Base-by-base conservation (phyloP, 1,140 invertebrate species). In the Drosophila nigromelanica region DNA sequence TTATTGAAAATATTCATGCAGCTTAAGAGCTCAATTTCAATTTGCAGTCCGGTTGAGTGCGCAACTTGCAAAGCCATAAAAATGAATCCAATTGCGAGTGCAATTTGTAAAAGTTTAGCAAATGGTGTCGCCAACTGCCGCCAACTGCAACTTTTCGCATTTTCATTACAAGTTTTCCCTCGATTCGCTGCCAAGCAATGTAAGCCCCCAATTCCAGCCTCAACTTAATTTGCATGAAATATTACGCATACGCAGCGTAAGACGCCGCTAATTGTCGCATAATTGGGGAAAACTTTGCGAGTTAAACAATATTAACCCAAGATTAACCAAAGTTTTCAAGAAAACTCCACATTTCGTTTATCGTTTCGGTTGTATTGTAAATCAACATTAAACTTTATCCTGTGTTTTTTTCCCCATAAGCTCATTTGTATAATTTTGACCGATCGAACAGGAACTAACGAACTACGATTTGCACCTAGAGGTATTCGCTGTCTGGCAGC, bases 71-170 rank as follows among this genome's bases (percentile, higher is more conserved):
- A 68, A 67, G 10, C 56, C 45, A 67, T 52, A 73, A 72, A 87
- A 81, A 87, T 80, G 78, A 81, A 81, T 69, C 47, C 62, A 58
- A 72, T 55, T 72, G 73, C 50, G 21, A 80, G 67, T 47, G 76
- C 73, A 80, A 80, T 86, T 86, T 77, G 70, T 64, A 54, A 87
- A 86, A 81, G 59, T 86, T 87, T 87, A 37, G 42, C 39, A 63
- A 87, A 78, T 87, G 62, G 74, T 76, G 82, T 81, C 69, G 78
- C 82, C 71, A 87, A 86, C 74, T 86, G 82, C 70, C 62, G 60
- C 78, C 48, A 80, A 67, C 42, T 37, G 1, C 63, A 86, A 87
- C 82, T 86, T 86, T 85, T 61, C 64, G 48, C 78, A 86, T 87
- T 86, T 86, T 61, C 81, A 78, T 81, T 86, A 87, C 78, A 86